Conservation (phyloP, 2,797 vertebrate species). For the Pelodytes ibericus region DNA sequence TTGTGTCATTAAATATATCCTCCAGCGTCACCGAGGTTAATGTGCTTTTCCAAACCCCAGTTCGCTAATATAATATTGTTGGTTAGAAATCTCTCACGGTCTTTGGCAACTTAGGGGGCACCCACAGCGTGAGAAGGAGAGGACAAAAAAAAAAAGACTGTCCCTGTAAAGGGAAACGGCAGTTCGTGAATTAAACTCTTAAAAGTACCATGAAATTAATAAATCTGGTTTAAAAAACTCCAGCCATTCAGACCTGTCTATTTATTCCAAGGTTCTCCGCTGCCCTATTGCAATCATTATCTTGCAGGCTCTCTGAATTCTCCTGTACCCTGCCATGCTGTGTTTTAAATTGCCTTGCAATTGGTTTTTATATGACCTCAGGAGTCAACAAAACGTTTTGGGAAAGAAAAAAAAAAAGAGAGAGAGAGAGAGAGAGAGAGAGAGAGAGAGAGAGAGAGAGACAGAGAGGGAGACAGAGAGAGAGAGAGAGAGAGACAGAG, state of each 20-base stretch:
- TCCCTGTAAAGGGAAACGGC: conserved; percentile 28
- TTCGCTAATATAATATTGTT: conserved; percentile 18
- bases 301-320: conserved; percentile 48
- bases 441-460: too few relatives aligned
- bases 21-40: background rate
- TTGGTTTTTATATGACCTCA: conserved; percentile 59
- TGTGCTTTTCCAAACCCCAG: background rate
- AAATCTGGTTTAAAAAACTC: conserved; percentile 12
- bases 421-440: too few relatives aligned
- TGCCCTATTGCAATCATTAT: too few relatives aligned
- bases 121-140: conserved; percentile 31
- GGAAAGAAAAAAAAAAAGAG: too few relatives aligned
- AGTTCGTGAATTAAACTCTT: conserved; percentile 49
- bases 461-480: too few relatives aligned
- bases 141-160: conserved; percentile 7
- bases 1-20: background rate
- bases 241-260: conserved; percentile 22
- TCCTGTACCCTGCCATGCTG: conserved; percentile 22
- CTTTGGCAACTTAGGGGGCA: conserved; percentile 21
- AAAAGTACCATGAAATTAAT: conserved; percentile 58
- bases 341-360: conserved; percentile 60
- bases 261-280: conserved; percentile 17
- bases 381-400: conserved; percentile 51
- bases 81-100: conserved; percentile 1
- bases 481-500: too few relatives aligned